Evolutionary conservation across 2,797 vertebrate genomes (phyloP).

Genomic region (Mionectes olivaceus): DNA sequence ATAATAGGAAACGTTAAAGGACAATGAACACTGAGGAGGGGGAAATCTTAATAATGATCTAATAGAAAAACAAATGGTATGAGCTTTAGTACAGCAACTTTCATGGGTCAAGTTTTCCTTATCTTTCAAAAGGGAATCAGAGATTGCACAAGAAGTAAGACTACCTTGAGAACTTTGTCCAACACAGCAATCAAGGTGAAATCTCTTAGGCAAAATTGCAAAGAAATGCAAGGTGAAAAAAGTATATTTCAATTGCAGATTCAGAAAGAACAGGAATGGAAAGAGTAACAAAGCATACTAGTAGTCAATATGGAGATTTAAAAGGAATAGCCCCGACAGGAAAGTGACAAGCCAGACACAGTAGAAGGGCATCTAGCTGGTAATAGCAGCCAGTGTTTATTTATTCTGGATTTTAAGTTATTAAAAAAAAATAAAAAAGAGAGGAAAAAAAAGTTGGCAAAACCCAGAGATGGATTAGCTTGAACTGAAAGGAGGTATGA

Average conservation of each 20-base stretch:
- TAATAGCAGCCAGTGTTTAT: neutral
- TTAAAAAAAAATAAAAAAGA: neutral
- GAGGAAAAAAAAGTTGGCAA: neutral
- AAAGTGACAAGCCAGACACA: neutral
- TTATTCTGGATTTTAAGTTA: neutral
- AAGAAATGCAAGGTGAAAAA: neutral
- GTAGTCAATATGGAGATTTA: neutral
- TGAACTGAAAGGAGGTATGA: neutral
- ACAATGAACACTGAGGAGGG: constrained; percentile 1
- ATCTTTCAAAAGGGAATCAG: neutral
- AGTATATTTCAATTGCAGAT: neutral
- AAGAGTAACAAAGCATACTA: neutral
- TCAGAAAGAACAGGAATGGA: neutral
- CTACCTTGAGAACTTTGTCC: neutral
- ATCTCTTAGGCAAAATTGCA: neutral
- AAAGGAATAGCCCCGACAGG: neutral
- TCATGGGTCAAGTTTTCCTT: neutral
- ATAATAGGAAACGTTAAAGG: constrained; percentile 24
- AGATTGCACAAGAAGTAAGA: neutral
- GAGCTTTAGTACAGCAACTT: neutral
- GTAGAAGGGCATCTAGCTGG: neutral
- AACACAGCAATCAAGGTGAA: neutral
- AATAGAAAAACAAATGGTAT: neutral
- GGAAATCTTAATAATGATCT: neutral
- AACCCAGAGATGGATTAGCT: neutral